These are phyloP conservation scores for Neodiprion fabricii DNA, from an alignment of 1,140 invertebrate species.

Conservation along the genomic window DNA sequence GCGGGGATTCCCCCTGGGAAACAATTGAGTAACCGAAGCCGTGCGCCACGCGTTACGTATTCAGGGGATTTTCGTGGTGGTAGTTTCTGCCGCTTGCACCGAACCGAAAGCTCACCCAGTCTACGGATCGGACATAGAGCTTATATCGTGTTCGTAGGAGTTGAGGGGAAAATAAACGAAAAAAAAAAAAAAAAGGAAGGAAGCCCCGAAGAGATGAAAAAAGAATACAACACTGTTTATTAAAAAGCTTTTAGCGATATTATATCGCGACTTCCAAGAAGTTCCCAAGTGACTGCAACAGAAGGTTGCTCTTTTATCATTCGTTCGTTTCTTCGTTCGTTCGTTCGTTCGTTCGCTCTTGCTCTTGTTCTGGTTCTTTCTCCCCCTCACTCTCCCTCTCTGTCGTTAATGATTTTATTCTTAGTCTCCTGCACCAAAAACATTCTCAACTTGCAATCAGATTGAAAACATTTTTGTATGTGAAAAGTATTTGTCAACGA, in stretches of 20 bases:
- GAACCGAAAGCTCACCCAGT: not conserved
- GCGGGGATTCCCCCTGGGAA: not conserved
- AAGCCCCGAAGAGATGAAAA: too few species aligned
- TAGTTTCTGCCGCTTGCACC: not conserved
- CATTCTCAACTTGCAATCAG: too few species aligned
- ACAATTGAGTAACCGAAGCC: not conserved
- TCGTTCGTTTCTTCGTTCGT: too few species aligned
- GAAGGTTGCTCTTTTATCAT: too few species aligned
- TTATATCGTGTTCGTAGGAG: not conserved
- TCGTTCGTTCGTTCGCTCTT: too few species aligned
- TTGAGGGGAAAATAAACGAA: not conserved
- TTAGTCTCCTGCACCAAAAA: too few species aligned
- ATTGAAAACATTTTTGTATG: too few species aligned
- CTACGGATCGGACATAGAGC: not conserved
- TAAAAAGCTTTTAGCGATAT: constrained; percentile 7
- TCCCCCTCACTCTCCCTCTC: too few species aligned
- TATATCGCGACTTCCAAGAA: not conserved
- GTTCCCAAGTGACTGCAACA: not conserved
- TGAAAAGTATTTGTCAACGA: too few species aligned
- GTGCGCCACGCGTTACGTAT: not conserved
- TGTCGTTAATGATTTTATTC: too few species aligned
- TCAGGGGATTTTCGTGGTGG: not conserved
- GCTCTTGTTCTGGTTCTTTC: too few species aligned
- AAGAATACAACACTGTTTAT: not conserved
- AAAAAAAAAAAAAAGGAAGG: too few species aligned